A percentile compares a stretch with the other conserved stretches of the same genome.
These are phyloP conservation scores for Podargus strigoides DNA, from an alignment of 2,797 vertebrate genomes.

Conservation along the genomic window DNA sequence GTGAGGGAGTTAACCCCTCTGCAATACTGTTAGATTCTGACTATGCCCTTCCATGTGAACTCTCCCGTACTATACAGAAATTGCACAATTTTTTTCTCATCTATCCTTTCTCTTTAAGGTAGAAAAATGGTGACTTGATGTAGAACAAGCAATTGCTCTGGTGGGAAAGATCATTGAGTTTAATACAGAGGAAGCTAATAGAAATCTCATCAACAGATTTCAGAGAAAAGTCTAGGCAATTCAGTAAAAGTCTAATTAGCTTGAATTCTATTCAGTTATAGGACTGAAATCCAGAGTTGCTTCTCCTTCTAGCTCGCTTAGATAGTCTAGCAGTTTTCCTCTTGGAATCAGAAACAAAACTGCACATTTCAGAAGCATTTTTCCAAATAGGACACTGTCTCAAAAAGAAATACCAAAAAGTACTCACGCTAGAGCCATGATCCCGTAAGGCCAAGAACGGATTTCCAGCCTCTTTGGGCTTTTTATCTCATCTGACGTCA, in stretches of 20 bases:
- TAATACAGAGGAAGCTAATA: not conserved
- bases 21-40: not conserved
- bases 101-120: not conserved
- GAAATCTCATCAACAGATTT: not conserved
- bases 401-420: not conserved
- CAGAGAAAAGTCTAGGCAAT: not conserved
- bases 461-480: slow-evolving; percentile 85
- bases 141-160: not conserved
- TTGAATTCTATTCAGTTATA: not conserved
- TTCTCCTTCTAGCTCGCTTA: not conserved
- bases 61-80: not conserved
- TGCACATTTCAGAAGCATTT: not conserved
- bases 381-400: not conserved
- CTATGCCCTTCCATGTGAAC: not conserved
- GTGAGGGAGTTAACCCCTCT: not conserved
- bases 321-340: not conserved
- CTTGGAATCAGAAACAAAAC: not conserved
- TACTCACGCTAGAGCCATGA: slow-evolving; percentile 90
- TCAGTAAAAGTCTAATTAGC: not conserved
- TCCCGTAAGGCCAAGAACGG: slow-evolving; percentile 84
- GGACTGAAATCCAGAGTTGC: not conserved
- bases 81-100: not conserved
- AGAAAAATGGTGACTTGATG: not conserved
- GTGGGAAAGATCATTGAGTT: not conserved
- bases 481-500: slow-evolving; percentile 86